Conservation (phyloP, 2,797 vertebrate species). For the Gymnothorax javanicus region DNA sequence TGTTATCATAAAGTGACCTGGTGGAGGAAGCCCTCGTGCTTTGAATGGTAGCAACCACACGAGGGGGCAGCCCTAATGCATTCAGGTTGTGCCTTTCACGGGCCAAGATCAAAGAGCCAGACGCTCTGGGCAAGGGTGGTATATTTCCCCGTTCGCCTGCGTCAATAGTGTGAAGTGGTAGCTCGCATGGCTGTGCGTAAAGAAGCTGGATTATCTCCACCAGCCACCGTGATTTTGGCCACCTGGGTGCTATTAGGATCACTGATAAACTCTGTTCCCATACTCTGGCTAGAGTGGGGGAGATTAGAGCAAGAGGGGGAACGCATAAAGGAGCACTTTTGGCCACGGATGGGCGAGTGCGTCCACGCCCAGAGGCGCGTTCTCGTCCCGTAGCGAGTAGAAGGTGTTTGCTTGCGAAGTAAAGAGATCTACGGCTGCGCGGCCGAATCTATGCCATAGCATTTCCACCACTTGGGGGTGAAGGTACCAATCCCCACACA, state of each 20-base stretch:
- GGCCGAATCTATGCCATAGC: not conserved
- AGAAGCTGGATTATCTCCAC: slow-evolving; percentile 5
- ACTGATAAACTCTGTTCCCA: not conserved
- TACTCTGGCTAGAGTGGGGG: too few relatives aligned
- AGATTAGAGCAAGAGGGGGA: too few relatives aligned
- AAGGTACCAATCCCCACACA: not conserved
- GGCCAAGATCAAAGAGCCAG: too few relatives aligned
- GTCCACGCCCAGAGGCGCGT: slow-evolving; percentile 18
- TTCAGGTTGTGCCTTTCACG: too few relatives aligned
- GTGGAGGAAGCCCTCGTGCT: not conserved
- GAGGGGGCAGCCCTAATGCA: too few relatives aligned
- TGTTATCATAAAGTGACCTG: not conserved
- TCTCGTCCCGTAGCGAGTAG: slow-evolving; percentile 10
- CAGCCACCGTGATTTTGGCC: not conserved
- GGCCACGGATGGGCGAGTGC: slow-evolving; percentile 10
- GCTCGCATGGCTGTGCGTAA: not conserved
- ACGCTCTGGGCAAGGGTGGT: not conserved
- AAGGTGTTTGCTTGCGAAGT: not conserved
- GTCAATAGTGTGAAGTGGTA: not conserved
- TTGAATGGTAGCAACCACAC: too few relatives aligned
- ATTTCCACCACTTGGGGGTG: not conserved
- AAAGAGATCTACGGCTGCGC: slow-evolving; percentile 22
- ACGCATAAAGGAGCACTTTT: not conserved
- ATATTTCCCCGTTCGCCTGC: slow-evolving; percentile 13
- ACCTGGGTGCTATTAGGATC: slow-evolving; percentile 13